Evolutionary conservation across 2,888 invertebrate genomes (phyloP).

Genomic region (Trachelus iudaicus): DNA sequence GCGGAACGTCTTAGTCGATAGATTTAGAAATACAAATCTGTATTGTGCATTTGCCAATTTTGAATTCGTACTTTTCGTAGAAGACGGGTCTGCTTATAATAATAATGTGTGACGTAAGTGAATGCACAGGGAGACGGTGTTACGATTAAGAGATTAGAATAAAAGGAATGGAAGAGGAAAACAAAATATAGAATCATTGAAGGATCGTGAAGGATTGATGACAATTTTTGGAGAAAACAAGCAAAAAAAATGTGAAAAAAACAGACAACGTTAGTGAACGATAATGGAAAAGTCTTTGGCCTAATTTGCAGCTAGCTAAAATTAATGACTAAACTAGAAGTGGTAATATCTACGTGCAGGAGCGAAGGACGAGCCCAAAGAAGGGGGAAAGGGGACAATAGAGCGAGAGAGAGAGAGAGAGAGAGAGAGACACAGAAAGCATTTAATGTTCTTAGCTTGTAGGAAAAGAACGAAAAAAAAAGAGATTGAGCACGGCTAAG

Average conservation of each 20-base stretch:
- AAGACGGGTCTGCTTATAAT: background rate
- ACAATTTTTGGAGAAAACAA: background rate
- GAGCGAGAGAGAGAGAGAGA: background rate
- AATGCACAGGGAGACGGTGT: background rate
- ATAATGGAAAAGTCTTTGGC: background rate
- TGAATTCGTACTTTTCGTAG: background rate
- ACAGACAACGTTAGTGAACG: background rate
- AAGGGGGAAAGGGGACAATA: background rate
- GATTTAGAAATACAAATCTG: background rate
- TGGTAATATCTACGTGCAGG: background rate
- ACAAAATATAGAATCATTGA: background rate
- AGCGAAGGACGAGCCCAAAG: background rate
- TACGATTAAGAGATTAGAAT: background rate
- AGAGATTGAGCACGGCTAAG: background rate
- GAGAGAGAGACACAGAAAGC: background rate
- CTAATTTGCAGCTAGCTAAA: background rate
- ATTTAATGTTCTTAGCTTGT: background rate
- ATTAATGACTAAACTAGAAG: background rate
- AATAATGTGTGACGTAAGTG: background rate
- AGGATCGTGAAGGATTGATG: background rate
- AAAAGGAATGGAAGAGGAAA: background rate
- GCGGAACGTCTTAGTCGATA: background rate
- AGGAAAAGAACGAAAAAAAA: background rate
- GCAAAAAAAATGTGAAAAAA: background rate
- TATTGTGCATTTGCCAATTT: background rate